phyloP scores from a whole-genome alignment of 2,888 invertebrate genomes.

The Geotrupes spiniger region DNA sequence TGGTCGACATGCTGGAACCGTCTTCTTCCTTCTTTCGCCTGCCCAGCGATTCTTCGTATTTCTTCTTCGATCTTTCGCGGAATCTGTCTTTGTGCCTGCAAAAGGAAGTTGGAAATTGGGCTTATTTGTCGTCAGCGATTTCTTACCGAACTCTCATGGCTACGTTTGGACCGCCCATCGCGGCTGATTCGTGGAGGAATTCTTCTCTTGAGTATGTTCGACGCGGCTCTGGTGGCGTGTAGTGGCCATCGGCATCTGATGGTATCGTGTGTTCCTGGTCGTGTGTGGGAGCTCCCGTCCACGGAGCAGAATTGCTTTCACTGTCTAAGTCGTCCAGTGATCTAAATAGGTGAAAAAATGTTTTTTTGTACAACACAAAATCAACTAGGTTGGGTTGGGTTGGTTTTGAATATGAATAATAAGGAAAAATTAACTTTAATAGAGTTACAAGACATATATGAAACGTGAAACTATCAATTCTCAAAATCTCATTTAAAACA shows the following conservation, averaged over 20 bases:
- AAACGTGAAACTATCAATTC: too few species aligned
- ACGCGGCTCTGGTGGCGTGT: slow-evolving; percentile 46
- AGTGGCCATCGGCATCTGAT: slow-evolving; percentile 27
- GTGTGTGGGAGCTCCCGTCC: slow-evolving; percentile 40
- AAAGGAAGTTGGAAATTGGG: too few species aligned
- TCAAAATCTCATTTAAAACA: too few species aligned
- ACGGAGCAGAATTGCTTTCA: slow-evolving; percentile 50
- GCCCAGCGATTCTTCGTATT: slow-evolving; percentile 53
- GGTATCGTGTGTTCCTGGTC: slow-evolving; percentile 32
- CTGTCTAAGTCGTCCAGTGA: slow-evolving; percentile 51
- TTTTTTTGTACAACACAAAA: background rate
- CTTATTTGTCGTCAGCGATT: background rate
- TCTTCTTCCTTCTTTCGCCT: slow-evolving; percentile 41
- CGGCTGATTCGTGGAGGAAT: slow-evolving; percentile 70
- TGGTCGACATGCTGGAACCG: slow-evolving; percentile 51
- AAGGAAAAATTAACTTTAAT: too few species aligned
- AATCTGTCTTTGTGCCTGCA: slow-evolving; percentile 47
- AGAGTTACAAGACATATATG: too few species aligned
- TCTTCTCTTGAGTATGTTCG: slow-evolving; percentile 73
- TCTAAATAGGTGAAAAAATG: slow-evolving; percentile 28
- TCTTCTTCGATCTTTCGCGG: slow-evolving; percentile 50
- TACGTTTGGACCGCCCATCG: slow-evolving; percentile 63
- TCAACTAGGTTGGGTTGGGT: background rate
- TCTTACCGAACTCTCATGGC: slow-evolving; percentile 49
- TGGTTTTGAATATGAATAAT: too few species aligned